Evolutionary conservation across 2,888 invertebrate genomes (phyloP).

Genomic region (Fragum whitleyi): DNA sequence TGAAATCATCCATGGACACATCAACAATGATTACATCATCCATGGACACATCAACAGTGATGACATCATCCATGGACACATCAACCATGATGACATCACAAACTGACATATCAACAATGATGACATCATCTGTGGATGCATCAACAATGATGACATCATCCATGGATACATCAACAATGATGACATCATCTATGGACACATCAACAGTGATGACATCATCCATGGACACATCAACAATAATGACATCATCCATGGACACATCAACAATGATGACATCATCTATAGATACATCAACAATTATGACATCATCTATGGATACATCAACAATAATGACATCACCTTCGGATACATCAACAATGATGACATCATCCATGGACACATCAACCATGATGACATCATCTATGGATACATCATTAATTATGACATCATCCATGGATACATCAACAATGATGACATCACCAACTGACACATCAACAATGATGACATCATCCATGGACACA

Average conservation of each 20-base stretch:
- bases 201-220: neutral
- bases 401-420: neutral
- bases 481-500: neutral
- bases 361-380: neutral
- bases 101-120: neutral
- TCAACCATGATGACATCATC: conserved; percentile 1
- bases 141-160: conserved; percentile 1
- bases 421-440: neutral
- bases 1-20: neutral
- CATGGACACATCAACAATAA: neutral
- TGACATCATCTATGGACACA: neutral
- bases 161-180: conserved; percentile 6
- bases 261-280: neutral
- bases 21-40: neutral
- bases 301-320: neutral
- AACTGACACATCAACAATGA: neutral
- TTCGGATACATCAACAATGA: neutral
- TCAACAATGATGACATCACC: neutral
- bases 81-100: neutral
- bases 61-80: neutral
- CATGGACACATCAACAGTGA: neutral
- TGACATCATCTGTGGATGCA: neutral
- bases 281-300: neutral
- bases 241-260: neutral
- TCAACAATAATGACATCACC: neutral